Conservation (phyloP, 2,797 vertebrate genomes). For the Prionace glauca region DNA sequence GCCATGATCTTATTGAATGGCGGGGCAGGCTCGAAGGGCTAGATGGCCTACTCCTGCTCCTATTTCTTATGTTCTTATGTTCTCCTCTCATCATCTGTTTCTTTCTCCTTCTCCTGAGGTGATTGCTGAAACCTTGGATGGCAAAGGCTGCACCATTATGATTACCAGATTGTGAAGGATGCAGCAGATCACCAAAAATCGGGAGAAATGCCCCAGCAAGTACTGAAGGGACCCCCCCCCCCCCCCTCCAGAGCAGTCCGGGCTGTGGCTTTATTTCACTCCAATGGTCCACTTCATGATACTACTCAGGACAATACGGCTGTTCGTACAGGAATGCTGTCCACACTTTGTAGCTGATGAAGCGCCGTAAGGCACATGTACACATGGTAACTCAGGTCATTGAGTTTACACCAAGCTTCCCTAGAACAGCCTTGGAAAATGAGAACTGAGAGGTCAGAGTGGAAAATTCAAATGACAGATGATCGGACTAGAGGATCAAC, state of each 20-base stretch:
- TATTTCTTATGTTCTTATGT: too few relatives aligned
- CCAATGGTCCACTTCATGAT: not conserved
- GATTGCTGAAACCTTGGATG: not conserved
- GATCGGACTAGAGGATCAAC: not conserved
- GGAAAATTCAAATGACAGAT: not conserved
- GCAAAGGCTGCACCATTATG: not conserved
- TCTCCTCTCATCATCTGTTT: not conserved
- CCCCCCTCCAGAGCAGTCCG: not conserved
- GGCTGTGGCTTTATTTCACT: not conserved
- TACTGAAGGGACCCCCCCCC: not conserved
- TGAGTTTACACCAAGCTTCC: too few relatives aligned
- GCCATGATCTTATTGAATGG: too few relatives aligned
- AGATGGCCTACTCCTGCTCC: too few relatives aligned
- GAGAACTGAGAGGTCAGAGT: not conserved
- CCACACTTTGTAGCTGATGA: too few relatives aligned
- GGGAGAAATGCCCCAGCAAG: not conserved
- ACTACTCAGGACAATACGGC: too few relatives aligned
- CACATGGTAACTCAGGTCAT: too few relatives aligned
- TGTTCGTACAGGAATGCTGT: too few relatives aligned
- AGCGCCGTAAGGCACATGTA: too few relatives aligned
- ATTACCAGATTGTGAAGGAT: not conserved
- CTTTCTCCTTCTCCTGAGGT: not conserved
- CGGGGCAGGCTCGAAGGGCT: too few relatives aligned
- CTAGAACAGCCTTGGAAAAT: not conserved
- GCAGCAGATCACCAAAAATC: not conserved